phyloP scores from a whole-genome alignment of 2,797 vertebrate genomes.

The Eospalax fontanierii region DNA sequence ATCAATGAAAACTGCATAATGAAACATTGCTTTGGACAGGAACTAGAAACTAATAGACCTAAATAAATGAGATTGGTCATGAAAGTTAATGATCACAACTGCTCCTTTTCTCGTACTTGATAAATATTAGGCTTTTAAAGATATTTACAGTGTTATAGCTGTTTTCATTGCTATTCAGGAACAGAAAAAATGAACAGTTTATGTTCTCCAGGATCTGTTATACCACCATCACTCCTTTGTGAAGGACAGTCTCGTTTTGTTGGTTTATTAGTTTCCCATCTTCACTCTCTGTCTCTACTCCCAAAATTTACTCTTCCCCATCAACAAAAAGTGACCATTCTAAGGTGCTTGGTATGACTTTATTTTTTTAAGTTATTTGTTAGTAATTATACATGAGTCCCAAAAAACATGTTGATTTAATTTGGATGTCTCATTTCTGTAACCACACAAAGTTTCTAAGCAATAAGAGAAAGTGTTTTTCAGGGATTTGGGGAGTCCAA shows the following conservation, averaged over 20 bases:
- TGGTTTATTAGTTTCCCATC: not conserved
- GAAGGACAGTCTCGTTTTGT: not conserved
- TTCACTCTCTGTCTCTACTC: not conserved
- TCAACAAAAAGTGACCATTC: not conserved
- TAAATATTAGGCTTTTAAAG: not conserved
- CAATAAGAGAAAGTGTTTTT: not conserved
- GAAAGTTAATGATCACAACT: not conserved
- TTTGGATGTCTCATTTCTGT: not conserved
- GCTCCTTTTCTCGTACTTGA: not conserved
- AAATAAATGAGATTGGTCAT: not conserved
- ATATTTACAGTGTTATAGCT: not conserved
- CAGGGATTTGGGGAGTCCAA: not conserved
- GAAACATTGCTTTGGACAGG: not conserved
- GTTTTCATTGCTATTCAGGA: not conserved
- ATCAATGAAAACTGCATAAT: not conserved
- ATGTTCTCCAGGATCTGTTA: fast-evolving
- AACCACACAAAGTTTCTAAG: not conserved
- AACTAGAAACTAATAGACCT: not conserved
- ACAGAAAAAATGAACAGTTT: not conserved
- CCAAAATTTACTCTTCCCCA: not conserved
- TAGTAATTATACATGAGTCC: not conserved
- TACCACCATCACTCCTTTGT: fast-evolving
- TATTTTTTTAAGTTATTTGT: not conserved
- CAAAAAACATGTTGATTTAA: not conserved
- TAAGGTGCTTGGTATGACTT: not conserved